Base-by-base conservation (phyloP, 2,888 invertebrate genomes). In the Microctonus hyperodae region DNA sequence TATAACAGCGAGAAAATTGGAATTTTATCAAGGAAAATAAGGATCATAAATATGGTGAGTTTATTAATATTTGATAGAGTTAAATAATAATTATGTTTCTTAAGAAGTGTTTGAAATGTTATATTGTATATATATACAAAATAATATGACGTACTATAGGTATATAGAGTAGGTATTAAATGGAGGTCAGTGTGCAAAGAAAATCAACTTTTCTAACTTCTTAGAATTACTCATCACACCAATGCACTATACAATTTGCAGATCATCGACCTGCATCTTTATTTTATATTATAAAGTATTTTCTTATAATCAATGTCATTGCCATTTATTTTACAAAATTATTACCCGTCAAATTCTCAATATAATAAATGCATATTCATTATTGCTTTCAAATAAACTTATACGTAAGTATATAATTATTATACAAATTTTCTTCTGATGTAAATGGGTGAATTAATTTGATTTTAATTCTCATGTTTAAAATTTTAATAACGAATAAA, bases 151-250 rank as follows among this genome's bases (percentile, higher is more conserved):
- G 68, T 70, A n/a, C n/a, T n/a, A n/a, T n/a, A n/a, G 72, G 68
- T 68, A 74, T 67, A 66, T 60, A 68, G 70, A 68, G 65, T 69
- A 61, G 68, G 60, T n/a, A 69, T 58, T 61, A 76, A 82, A 83
- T 82, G 77, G 80, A 79, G 82, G 82, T 83, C 81, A 83, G 82
- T 83, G 74, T 83, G 83, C 80, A 79, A 83, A 74, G 80, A 77
- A 76, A 76, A 79, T 78, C 76, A 65, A 44, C 64, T 60, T 28
- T 57, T 58, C 64, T 37, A 23, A 59, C 73, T 77, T 71, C 76
- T 78, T 74, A 64, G 68, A 73, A 75, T 73, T 74, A 74, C 74
- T 72, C 68, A 72, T 71, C 65, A 65, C 67, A n/a, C 16, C 16
- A 44, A 16, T 44, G 16, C 44, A 44, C 7, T 7, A 9, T 5